Base-by-base conservation (phyloP, 2,797 vertebrate species). In the Gymnothorax reevesii region DNA sequence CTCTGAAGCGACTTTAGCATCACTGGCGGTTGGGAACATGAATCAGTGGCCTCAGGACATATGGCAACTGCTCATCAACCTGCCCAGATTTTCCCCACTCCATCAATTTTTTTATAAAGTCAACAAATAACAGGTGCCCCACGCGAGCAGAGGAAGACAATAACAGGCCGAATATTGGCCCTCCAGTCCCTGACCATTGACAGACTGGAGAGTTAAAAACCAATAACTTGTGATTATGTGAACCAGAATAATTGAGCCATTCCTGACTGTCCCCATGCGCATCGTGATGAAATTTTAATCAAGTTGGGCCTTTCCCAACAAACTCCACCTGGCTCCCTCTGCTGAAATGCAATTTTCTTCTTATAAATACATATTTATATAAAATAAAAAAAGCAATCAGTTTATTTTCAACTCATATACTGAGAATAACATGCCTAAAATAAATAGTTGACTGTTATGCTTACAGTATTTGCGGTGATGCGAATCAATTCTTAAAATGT, bases 211-310 rank as follows among this genome's bases (percentile, higher is more conserved):
- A 17, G 9, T 13, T 10, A 33, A 73, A 77, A 77, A 80, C 49
- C 10, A 80, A 80, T 55, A 80, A 80, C 77, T 80, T 80, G 8
- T 80, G 77, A 55, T 80, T 80, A 80, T 80, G 77, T 80, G 77
- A 80, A 55, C 49, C 77, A 80, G 73, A 49, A 6, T 52, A 80
- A 22, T 80, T 80, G 77, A 54, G 52, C 55, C 77, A 22, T 42
- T 73, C 75, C 52, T 7, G 55, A 52, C 5, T n/a, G 20, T 80
- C 52, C 55, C 17, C 0, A 10, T n/a, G 22, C 17, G 15, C 7
- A 7, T 55, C 8, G 17, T 8, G 77, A 80, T 52, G 13, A 54
- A 52, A 79, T 52, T 79, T 49, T 79, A 42, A 42, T 42, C 33
- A 17, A 20, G 42, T 79, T 54, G 75, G 75, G 75, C 52, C 13